These are phyloP conservation scores for Ramphastos sulfuratus DNA, from an alignment of 2,113 vertebrate species.

Conservation along the genomic window DNA sequence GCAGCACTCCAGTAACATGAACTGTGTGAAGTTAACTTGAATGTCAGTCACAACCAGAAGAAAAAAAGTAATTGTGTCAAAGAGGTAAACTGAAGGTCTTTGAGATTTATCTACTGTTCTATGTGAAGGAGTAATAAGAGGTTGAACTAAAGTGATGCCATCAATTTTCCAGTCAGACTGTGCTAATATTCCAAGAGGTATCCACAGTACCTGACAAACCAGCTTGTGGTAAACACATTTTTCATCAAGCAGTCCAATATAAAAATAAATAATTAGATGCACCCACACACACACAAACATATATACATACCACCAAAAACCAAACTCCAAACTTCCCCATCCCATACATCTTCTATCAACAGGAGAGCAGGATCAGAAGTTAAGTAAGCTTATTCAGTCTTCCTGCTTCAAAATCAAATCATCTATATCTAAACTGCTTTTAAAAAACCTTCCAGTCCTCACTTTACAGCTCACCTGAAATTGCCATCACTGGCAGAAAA, in stretches of 20 bases:
- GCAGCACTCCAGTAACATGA: background rate
- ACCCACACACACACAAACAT: background rate
- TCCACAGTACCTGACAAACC: background rate
- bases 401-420: background rate
- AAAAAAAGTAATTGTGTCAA: constrained; percentile 9
- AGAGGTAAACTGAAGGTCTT: constrained; percentile 6
- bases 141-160: background rate
- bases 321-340: background rate
- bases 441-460: background rate
- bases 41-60: constrained; percentile 1
- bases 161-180: background rate
- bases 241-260: background rate
- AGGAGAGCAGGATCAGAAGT: background rate
- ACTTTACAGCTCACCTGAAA: background rate
- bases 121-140: background rate
- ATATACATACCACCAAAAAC: background rate
- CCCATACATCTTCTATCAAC: background rate
- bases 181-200: background rate
- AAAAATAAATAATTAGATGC: background rate
- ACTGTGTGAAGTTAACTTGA: background rate
- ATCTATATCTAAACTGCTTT: background rate
- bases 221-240: background rate
- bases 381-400: background rate
- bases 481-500: background rate
- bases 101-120: background rate